Base-by-base conservation (phyloP, 1,140 invertebrate genomes). In the Drosophila santomea region DNA sequence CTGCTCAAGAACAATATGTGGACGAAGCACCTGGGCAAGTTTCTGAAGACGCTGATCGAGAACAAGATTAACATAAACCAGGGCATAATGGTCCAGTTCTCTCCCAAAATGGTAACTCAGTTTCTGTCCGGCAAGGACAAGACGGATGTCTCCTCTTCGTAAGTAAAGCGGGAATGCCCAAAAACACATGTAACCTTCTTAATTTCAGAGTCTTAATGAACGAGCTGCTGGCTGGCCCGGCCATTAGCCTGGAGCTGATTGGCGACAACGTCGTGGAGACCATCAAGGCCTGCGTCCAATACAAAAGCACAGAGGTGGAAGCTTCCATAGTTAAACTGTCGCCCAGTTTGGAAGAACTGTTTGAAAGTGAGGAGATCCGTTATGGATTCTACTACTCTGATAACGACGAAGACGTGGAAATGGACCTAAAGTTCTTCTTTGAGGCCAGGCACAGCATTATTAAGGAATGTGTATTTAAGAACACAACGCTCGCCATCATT, bases 401-500 rank as follows among this genome's bases (percentile, higher is more conserved):
- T 45, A 93, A 90, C 75, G 67, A 92, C 14, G 93, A 94, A 59
- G 93, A 93, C 45, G 96, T 95, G 39, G 80, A 55, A 8, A 90
- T 95, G 94, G 94, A 95, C 74, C 77, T 94, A 1, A 94, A 95
- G 52, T 95, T 96, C 67, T 96, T 97, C 81, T 97, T 97, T 79
- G 93, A 93, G 48, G 82, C 91, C 8, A 54, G 73, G 14, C 60
- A 72, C 50, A 72, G 35, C 20, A 75, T 91, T 7, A 72, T 77
- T 8, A 88, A 76, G 20, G 74, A 89, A 3, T 77, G 86, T 8
- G 10, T 51, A 6, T 79, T 91, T 6, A 72, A 75, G 20, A 85
- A 82, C 48, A 80, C 96, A 57, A 97, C 97, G 4, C 96, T 97
- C 72, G 97, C 97, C 86, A 94, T 99, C 32, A 96, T 99, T 15